Percentiles rank a stretch among this genome's conserved stretches.
These are phyloP conservation scores for Limosa lapponica DNA, from an alignment of 2,797 vertebrate species.

Conservation along the genomic window DNA sequence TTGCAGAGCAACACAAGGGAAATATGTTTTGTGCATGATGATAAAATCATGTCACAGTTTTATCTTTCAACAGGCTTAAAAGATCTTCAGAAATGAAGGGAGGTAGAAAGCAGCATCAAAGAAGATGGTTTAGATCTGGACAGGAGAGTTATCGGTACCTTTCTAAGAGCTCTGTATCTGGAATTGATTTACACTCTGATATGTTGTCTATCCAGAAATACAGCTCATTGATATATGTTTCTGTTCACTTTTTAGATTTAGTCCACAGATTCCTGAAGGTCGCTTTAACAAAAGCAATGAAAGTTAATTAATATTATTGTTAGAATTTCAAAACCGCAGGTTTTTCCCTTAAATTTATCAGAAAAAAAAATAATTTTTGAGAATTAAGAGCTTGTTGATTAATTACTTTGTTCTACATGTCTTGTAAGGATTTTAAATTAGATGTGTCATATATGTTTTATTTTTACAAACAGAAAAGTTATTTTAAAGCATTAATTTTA, in stretches of 20 bases:
- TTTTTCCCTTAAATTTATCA: neutral
- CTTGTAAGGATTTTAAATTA: neutral
- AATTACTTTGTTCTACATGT: neutral
- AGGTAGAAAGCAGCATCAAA: neutral
- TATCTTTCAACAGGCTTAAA: neutral
- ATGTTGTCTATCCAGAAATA: neutral
- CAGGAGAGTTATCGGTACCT: neutral
- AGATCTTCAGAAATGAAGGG: neutral
- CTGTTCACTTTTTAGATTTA: constrained; percentile 44
- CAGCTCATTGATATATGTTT: neutral
- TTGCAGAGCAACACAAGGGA: neutral
- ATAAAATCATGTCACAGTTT: neutral
- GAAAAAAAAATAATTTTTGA: neutral
- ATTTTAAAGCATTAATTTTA: neutral
- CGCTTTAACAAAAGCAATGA: neutral
- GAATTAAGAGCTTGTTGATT: neutral
- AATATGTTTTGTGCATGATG: neutral
- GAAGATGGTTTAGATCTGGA: neutral
- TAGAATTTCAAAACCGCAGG: neutral
- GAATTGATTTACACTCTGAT: neutral
- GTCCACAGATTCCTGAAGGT: neutral
- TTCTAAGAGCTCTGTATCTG: neutral
- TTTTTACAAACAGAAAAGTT: neutral
- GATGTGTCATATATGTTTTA: neutral
- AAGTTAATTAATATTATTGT: constrained; percentile 9